Evolutionary conservation across 2,888 invertebrate genomes (phyloP).

Genomic region (Zele albiditarsus): DNA sequence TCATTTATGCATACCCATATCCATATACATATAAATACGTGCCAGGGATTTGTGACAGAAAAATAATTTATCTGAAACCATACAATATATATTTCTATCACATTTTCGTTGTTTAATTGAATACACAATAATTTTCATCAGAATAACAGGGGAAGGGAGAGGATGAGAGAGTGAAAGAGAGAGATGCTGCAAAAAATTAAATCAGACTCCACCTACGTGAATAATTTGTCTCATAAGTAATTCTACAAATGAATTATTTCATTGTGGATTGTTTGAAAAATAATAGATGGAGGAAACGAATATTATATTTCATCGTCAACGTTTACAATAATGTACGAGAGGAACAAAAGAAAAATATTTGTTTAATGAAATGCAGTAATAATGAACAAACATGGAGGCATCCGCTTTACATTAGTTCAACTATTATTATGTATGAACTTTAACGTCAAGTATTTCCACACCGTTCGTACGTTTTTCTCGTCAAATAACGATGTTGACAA

Average conservation of each 20-base stretch:
- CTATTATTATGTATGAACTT: background rate
- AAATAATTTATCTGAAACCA: background rate
- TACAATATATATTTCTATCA: background rate
- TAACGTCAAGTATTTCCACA: background rate
- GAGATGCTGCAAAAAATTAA: too few relatives aligned
- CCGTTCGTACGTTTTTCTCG: background rate
- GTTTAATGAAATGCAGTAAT: background rate
- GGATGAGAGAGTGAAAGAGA: too few relatives aligned
- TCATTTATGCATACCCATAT: background rate
- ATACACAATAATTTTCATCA: background rate
- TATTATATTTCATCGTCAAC: too few relatives aligned
- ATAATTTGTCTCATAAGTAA: too few relatives aligned
- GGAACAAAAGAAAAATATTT: background rate
- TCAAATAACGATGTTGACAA: background rate
- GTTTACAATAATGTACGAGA: background rate
- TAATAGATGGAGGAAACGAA: too few relatives aligned
- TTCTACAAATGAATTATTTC: too few relatives aligned
- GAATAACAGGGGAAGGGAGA: too few relatives aligned
- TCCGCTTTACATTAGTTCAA: background rate
- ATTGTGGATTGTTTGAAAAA: too few relatives aligned
- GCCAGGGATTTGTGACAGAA: background rate
- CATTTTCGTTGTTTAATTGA: background rate
- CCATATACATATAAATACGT: background rate
- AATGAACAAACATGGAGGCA: background rate
- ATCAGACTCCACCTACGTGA: too few relatives aligned